Conservation (phyloP, 2,888 invertebrate species). For the Thereva nobilitata region DNA sequence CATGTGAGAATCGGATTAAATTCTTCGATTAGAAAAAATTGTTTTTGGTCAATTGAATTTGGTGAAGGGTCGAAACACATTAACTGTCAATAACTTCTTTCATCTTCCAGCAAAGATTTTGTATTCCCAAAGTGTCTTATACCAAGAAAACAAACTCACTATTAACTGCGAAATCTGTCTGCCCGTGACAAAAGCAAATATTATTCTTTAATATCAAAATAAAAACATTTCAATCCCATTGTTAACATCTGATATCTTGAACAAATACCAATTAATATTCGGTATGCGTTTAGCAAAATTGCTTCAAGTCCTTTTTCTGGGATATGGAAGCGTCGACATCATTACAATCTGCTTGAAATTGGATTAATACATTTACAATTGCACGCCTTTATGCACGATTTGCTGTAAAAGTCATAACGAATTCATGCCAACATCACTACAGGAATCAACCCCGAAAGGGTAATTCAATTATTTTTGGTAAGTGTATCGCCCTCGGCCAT, state of each 20-base stretch:
- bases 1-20: too few relatives aligned
- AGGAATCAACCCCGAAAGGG: slow-evolving; percentile 27
- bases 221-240: slow-evolving; percentile 5
- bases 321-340: background rate
- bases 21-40: too few relatives aligned
- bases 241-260: slow-evolving; percentile 23
- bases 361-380: slow-evolving; percentile 20
- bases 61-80: too few relatives aligned
- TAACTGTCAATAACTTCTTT: too few relatives aligned
- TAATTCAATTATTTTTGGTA: slow-evolving; percentile 31
- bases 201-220: slow-evolving; percentile 26
- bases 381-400: slow-evolving; percentile 3
- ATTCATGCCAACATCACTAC: slow-evolving; percentile 6
- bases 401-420: slow-evolving; percentile 4
- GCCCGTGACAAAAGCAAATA: background rate
- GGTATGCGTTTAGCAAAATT: slow-evolving; percentile 4
- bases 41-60: too few relatives aligned
- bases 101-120: too few relatives aligned
- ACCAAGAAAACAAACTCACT: too few relatives aligned
- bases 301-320: background rate
- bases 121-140: too few relatives aligned
- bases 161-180: too few relatives aligned
- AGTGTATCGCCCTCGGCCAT: slow-evolving; percentile 9
- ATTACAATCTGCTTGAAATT: slow-evolving; percentile 23
- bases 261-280: slow-evolving; percentile 22